Base-by-base conservation (phyloP, 1,140 invertebrate species). In the Hirudo medicinalis region DNA sequence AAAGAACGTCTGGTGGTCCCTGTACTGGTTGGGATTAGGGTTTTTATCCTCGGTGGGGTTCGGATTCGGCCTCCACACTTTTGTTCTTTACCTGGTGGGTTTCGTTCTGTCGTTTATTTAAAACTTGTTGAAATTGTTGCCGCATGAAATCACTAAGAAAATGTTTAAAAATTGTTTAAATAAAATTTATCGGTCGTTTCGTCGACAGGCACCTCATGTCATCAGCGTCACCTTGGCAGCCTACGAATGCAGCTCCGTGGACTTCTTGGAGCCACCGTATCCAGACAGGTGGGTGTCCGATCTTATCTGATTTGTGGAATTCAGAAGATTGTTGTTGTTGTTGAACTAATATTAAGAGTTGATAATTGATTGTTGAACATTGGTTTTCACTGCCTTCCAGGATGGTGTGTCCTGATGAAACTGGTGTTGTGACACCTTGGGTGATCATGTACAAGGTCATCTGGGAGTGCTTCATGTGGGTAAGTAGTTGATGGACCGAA, bases 381-480 rank as follows among this genome's bases (percentile, higher is more conserved):
- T 63, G 36, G 27, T 25, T n/a, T 66, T 69, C 32, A 72, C 8
- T 63, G 5, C 70, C 69, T 63, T 76, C 78, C 68, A 85, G 84
- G 25, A 83, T 85, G 69, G 77, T 82, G 13, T 85, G 84, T 77
- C 83, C 84, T 9, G 78, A 79, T 13, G 72, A 73, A 40, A 67
- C 73, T 66, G 22, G 73, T 70, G 57, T 36, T 55, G 78, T 80
- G 75, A 80, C 84, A 87, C 78, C 93, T 85, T 86, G 84, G 86
- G 89, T 88, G 74, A 97, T 99, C 73, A 94, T 99, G 89, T 87
- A 88, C 36, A 98, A 99, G 78, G 92, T 98, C 17, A 86, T 92
- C n/a, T 81, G 97, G 54, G 96, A 99, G 84, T 90, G 93, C 2
- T 92, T 98, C 84, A 89, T 97, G 83, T 99, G 96, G 96, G 92